These are phyloP conservation scores for Gortyna flavago DNA, from an alignment of 2,888 invertebrate genomes.

Conservation along the genomic window DNA sequence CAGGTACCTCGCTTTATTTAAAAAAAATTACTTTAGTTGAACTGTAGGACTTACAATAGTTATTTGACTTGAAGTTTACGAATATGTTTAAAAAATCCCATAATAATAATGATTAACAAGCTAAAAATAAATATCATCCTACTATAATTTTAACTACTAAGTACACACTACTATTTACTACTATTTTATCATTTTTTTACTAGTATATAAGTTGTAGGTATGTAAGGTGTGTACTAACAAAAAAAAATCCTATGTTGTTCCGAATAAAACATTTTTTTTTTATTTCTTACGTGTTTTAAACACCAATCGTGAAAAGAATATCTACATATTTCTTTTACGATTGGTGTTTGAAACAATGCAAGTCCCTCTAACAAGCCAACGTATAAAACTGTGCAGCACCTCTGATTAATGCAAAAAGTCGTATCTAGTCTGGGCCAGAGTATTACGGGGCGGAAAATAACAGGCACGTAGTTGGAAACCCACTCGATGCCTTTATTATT, in stretches of 20 bases:
- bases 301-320: not conserved
- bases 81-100: not conserved
- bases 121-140: not conserved
- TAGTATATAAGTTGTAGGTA: too few species aligned
- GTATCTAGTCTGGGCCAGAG: slow-evolving; percentile 80
- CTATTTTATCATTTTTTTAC: too few species aligned
- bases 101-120: not conserved
- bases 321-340: slow-evolving; percentile 3
- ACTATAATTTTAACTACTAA: too few species aligned
- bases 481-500: slow-evolving; percentile 21
- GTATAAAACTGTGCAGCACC: slow-evolving; percentile 73
- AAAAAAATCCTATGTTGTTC: too few species aligned
- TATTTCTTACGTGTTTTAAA: too few species aligned
- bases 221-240: too few species aligned
- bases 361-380: slow-evolving; percentile 9
- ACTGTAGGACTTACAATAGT: not conserved
- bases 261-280: too few species aligned
- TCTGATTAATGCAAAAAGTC: slow-evolving; percentile 85
- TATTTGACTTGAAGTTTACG: not conserved
- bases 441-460: slow-evolving; percentile 78
- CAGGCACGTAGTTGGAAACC: slow-evolving; percentile 72
- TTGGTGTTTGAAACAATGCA: not conserved
- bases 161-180: too few species aligned
- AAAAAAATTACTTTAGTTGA: not conserved
- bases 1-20: not conserved